Base-by-base conservation (phyloP, 2,797 vertebrate species). In the Rhinoraja longicauda region DNA sequence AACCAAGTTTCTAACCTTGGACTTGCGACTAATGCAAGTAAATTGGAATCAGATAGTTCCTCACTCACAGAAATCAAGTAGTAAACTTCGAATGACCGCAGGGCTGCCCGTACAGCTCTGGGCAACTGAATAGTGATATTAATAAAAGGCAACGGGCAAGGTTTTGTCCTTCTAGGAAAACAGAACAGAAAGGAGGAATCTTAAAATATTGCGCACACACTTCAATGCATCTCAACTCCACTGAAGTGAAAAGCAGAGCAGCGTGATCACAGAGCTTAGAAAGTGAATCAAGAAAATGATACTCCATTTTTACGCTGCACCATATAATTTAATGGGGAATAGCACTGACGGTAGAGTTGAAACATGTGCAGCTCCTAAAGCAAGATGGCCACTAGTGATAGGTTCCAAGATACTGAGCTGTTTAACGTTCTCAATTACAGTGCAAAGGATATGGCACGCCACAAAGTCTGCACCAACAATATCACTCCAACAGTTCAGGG, bases 351-450 rank as follows among this genome's bases (percentile, higher is more conserved):
- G 0, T 19, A 0, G 57, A 86, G 59, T 39, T 67, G 17, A n/a
- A 88, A 8, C 17, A 67, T 0, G 4, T 88, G n/a, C 59, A 67
- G 6, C n/a, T 67, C 62, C 62, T 64, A 32, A 67, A 88, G 36
- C 19, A 62, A 88, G 84, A 19, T 67, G 62, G 1, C 39, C n/a
- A 88, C 0, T 19, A 67, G 32, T n/a, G 32, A 8, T 10, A 21
- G 36, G 17, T 88, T 21, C n/a, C 17, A 62, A 13, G 9, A 88
- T 67, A 88, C n/a, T 67, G 62, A 67, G n/a, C 15, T 53, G 7
- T 36, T 67, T 67, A 36, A 32, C n/a, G 36, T 67, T 88, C 84
- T 88, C 84, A 88, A 88, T 88, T 88, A 88, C 84, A 88, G 84
- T 62, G 15, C 67, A 24, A 62, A 88, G 62, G 67, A 88, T 36